phyloP scores from a whole-genome alignment of 2,888 invertebrate genomes.

The Trichopoda pennipes region DNA sequence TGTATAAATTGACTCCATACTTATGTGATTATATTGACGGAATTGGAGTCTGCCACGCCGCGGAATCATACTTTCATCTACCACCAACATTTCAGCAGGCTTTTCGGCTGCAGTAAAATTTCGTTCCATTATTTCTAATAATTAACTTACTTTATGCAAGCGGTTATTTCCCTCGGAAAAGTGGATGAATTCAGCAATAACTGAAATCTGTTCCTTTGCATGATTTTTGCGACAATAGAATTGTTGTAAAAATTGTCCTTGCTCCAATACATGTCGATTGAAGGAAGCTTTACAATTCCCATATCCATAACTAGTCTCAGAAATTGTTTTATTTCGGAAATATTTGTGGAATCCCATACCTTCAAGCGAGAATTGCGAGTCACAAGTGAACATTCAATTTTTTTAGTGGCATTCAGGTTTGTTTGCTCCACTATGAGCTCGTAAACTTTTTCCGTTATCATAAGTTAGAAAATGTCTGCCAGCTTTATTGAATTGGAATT shows the following conservation, averaged over 20 bases:
- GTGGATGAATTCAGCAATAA: conserved; percentile 12
- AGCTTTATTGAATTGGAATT: too few relatives aligned
- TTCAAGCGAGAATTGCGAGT: conserved; percentile 28
- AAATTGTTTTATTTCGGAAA: conserved; percentile 27
- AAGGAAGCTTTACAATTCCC: conserved; percentile 46
- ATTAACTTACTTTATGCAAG: neutral
- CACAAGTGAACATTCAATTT: too few relatives aligned
- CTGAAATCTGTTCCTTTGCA: conserved; percentile 29
- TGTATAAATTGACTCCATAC: conserved; percentile 36
- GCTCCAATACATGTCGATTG: conserved; percentile 37
- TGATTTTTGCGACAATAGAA: conserved; percentile 16
- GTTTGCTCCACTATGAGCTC: too few relatives aligned
- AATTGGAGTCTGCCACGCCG: conserved; percentile 47
- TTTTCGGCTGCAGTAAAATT: conserved; percentile 15
- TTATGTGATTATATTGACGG: conserved; percentile 45
- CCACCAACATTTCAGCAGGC: conserved; percentile 44
- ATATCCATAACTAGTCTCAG: conserved; percentile 23
- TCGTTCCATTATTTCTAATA: too few relatives aligned
- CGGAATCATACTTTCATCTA: conserved; percentile 51
- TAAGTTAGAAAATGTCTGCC: too few relatives aligned
- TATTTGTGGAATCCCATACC: conserved; percentile 22
- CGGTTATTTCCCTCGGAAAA: conserved; percentile 6
- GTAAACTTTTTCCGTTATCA: too few relatives aligned
- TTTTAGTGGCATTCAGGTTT: too few relatives aligned
- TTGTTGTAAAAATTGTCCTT: conserved; percentile 46